Conservation (phyloP, 2,797 vertebrate species). For the Iguana delicatissima region DNA sequence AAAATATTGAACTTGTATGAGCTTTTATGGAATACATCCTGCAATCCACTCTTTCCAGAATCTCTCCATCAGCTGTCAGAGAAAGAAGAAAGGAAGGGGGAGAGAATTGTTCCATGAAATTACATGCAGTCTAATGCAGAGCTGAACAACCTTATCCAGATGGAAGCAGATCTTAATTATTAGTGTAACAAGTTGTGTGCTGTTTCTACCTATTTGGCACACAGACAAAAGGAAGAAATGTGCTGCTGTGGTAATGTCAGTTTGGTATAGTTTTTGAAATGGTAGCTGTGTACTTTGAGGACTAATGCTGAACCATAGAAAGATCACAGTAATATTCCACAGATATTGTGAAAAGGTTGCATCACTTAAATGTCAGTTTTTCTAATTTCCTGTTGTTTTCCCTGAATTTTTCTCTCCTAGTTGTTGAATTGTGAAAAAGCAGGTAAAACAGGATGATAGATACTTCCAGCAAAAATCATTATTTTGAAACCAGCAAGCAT, state of each 20-base stretch:
- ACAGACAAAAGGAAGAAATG: not conserved
- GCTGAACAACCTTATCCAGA: not conserved
- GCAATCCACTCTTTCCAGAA: no score
- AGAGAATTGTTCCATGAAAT: not conserved
- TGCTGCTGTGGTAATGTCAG: not conserved
- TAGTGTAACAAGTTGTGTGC: accelerated
- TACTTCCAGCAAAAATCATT: not conserved
- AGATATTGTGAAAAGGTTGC: not conserved
- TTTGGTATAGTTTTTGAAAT: not conserved
- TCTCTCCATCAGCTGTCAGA: not conserved
- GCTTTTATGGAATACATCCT: not conserved
- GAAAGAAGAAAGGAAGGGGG: no score
- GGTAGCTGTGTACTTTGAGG: not conserved
- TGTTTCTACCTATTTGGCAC: not conserved
- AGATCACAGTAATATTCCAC: not conserved
- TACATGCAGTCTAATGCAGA: not conserved
- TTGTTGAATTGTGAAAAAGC: not conserved
- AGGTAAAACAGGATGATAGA: not conserved
- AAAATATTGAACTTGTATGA: no score
- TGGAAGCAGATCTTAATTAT: not conserved
- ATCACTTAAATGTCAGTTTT: not conserved
- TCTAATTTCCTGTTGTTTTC: not conserved
- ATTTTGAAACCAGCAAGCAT: accelerated
- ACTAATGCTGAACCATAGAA: not conserved
- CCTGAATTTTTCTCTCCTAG: not conserved